Evolutionary conservation across 2,113 vertebrate genomes (phyloP).

Genomic region (Engystomops pustulosus): DNA sequence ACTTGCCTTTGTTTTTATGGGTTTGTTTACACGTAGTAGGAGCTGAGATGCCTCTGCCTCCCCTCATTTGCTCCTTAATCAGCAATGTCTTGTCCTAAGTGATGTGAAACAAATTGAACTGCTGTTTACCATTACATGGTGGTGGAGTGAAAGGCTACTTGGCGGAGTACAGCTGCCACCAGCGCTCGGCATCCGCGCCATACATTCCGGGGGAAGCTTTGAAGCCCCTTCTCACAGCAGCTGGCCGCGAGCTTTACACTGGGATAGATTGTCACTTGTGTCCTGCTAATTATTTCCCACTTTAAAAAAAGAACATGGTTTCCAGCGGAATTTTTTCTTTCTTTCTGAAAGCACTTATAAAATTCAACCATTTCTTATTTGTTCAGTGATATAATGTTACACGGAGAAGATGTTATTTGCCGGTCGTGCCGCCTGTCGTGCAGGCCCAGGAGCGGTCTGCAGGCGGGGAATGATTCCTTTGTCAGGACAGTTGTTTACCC

Average conservation of each 20-base stretch:
- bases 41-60: neutral
- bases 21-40: neutral
- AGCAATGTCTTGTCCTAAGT: constrained; percentile 36
- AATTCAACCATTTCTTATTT: constrained; percentile 19
- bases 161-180: constrained; percentile 48
- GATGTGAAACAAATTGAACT: constrained; percentile 49
- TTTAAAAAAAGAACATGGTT: constrained; percentile 38
- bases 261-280: constrained; percentile 39
- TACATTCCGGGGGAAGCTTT: constrained; percentile 39
- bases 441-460: neutral
- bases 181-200: constrained; percentile 1
- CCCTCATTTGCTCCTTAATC: neutral
- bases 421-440: constrained; percentile 21
- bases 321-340: constrained; percentile 15
- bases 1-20: neutral
- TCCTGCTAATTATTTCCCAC: constrained; percentile 47
- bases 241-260: constrained; percentile 34
- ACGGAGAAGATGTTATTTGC: neutral
- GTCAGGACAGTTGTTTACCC: constrained; percentile 38
- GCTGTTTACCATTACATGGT: constrained; percentile 41
- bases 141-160: constrained; percentile 11
- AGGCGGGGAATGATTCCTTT: neutral
- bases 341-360: constrained; percentile 3
- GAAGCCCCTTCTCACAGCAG: constrained; percentile 46
- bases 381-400: constrained; percentile 30